Base-by-base conservation (phyloP, 2,113 vertebrate genomes). In the Campylomormyrus tamandua region DNA sequence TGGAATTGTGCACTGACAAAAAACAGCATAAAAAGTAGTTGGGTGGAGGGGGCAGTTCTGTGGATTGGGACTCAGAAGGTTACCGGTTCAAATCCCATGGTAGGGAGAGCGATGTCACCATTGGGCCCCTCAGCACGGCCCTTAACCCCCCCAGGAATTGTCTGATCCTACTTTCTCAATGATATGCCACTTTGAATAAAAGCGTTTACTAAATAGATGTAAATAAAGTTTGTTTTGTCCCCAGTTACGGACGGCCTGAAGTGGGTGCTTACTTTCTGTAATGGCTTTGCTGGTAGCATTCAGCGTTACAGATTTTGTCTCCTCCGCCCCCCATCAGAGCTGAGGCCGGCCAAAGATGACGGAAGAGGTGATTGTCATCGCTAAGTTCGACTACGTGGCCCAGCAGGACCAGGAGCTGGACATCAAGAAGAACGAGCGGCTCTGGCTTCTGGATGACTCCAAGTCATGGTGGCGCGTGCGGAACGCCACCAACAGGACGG, bases 371-470 rank as follows among this genome's bases (percentile, higher is more conserved):
- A 97, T 98, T 90, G 97, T 98, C 92, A 96, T 98, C 89, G 97
- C 97, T 94, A 98, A 98, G 94, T 98, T 97, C 92, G 97, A 98
- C 94, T 98, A 98, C 94, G 96, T 96, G 94, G 97, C 97, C 90
- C 97, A 98, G 94, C 97, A 98, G 95, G 97, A 98, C 92, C 97
- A 98, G 95, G 97, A 98, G 93, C 94, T 98, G 92, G 97, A 98
- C 94, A 98, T 98, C 91, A 97, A 97, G 94, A 98, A 98, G 93
- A 98, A 98, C n/a, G 97, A 98, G 93, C 96, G 97, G n/a, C 96
- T 98, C 31, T 97, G 97, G 97, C 96, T 98, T 58, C 93, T 98
- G 45, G 97, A 98, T 31, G 97, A 98, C 94, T 98, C 97, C 49
- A 97, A 98, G 90, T 98, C 97, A 90, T 98, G 97, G 97, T 98